Evolutionary conservation across 92 coral and sea anemone genomes (phyloP).

Genomic region (Parazoanthus atlanticus): DNA sequence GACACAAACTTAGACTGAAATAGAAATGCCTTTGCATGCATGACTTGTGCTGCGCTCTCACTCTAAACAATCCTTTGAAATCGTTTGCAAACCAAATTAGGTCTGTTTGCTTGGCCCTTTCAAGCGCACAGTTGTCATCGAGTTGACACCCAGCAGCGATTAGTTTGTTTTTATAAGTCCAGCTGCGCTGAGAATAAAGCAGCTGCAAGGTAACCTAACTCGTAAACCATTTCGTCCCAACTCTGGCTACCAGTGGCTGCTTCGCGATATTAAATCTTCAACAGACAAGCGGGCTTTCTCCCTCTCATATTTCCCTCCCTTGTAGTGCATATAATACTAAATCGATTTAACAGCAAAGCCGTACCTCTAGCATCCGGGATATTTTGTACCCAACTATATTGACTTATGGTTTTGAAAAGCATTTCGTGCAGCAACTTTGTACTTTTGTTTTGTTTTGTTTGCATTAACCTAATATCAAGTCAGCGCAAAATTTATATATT

Average conservation of each 20-base stretch:
- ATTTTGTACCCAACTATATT: neutral
- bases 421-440: neutral
- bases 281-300: too few species aligned
- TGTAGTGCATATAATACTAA: too few species aligned
- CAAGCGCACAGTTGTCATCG: neutral
- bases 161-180: neutral
- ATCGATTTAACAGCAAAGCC: too few species aligned
- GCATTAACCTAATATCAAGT: neutral
- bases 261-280: too few species aligned
- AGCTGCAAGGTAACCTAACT: neutral
- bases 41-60: neutral
- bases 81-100: constrained; percentile 15
- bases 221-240: neutral
- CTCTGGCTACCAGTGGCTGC: neutral
- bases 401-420: neutral
- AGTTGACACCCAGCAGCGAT: neutral
- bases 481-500: neutral
- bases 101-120: neutral
- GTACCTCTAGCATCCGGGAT: too few species aligned
- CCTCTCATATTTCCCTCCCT: too few species aligned
- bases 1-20: too few species aligned
- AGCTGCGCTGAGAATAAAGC: neutral
- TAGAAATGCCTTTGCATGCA: neutral
- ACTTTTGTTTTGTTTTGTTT: neutral
- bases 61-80: neutral